Percentiles rank a stretch among this genome's conserved stretches.
These are phyloP conservation scores for Pedionomus torquatus DNA, from an alignment of 2,113 vertebrate genomes.

Conservation along the genomic window DNA sequence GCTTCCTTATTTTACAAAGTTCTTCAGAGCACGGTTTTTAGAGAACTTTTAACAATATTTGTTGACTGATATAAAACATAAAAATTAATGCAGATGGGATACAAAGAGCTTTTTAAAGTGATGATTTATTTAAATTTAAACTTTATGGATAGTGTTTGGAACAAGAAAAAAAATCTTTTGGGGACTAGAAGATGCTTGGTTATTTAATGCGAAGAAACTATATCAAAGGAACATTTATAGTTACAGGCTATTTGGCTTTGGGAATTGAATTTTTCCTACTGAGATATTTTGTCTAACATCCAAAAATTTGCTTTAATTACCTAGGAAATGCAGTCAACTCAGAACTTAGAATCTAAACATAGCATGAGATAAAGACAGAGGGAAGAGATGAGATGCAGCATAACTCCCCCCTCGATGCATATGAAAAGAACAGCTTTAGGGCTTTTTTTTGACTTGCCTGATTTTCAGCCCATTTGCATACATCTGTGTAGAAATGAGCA, in stretches of 20 bases:
- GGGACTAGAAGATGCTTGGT: conserved; percentile 43
- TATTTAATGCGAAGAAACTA: conserved; percentile 59
- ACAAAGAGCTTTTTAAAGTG: conserved; percentile 45
- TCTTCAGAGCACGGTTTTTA: conserved; percentile 9
- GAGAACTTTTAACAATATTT: conserved; percentile 55
- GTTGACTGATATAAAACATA: conserved; percentile 32
- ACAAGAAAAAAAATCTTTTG: not conserved
- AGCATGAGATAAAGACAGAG: conserved; percentile 67
- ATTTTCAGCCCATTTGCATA: conserved; percentile 65
- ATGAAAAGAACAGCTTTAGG: conserved; percentile 66
- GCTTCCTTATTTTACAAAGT: conserved; percentile 75
- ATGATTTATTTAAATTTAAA: conserved; percentile 57
- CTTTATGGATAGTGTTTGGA: conserved; percentile 33
- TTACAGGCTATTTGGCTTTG: conserved; percentile 68
- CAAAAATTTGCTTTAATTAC: conserved; percentile 72
- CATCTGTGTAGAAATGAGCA: conserved; percentile 60
- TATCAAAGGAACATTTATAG: conserved; percentile 68
- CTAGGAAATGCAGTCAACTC: conserved; percentile 63
- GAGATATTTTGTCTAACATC: conserved; percentile 69
- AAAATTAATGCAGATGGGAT: conserved; percentile 46
- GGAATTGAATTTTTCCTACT: conserved; percentile 64
- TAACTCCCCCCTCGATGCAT: conserved; percentile 31
- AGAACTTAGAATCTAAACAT: conserved; percentile 68
- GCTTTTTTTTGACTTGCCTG: conserved; percentile 65
- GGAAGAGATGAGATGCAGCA: conserved; percentile 56